These are phyloP conservation scores for Drosophila repleta DNA, from an alignment of 1,140 invertebrate genomes.

Conservation along the genomic window DNA sequence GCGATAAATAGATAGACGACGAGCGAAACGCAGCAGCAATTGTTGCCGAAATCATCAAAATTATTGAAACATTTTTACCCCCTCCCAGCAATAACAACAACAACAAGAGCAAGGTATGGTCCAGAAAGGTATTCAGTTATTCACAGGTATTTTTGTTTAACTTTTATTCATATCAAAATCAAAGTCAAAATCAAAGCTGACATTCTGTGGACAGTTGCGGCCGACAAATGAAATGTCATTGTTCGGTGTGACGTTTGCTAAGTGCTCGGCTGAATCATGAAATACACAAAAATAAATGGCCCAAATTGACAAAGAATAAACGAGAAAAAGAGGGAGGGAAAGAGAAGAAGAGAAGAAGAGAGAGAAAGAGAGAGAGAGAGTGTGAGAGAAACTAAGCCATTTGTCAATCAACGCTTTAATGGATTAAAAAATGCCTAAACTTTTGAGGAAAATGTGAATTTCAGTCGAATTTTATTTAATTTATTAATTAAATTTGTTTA, in stretches of 20 bases:
- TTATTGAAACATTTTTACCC: conserved; percentile 30
- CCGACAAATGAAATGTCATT: conserved; percentile 8
- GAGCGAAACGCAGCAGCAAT: conserved; percentile 3
- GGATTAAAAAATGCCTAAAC: too few relatives aligned
- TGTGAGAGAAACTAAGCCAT: not conserved
- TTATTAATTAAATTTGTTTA: too few relatives aligned
- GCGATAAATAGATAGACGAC: conserved; percentile 43
- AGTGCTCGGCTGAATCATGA: conserved; percentile 15
- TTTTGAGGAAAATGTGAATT: too few relatives aligned
- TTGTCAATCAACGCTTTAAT: not conserved
- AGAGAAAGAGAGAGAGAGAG: too few relatives aligned
- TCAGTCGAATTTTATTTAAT: too few relatives aligned
- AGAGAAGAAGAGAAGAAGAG: not conserved
- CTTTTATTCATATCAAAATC: conserved; percentile 31
- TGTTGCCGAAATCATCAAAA: conserved; percentile 37
- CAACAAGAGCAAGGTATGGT: not conserved
- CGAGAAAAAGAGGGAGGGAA: too few relatives aligned
- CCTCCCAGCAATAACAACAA: not conserved
- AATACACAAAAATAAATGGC: conserved; percentile 9
- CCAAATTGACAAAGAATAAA: not conserved
- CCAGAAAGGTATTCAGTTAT: not conserved
- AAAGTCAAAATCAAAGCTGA: conserved; percentile 29
- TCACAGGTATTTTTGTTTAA: conserved; percentile 6
- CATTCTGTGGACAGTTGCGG: conserved; percentile 35
- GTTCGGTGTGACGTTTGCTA: conserved; percentile 26